These are phyloP conservation scores for Vesta saturnalis DNA, from an alignment of 2,888 invertebrate species.

Conservation along the genomic window DNA sequence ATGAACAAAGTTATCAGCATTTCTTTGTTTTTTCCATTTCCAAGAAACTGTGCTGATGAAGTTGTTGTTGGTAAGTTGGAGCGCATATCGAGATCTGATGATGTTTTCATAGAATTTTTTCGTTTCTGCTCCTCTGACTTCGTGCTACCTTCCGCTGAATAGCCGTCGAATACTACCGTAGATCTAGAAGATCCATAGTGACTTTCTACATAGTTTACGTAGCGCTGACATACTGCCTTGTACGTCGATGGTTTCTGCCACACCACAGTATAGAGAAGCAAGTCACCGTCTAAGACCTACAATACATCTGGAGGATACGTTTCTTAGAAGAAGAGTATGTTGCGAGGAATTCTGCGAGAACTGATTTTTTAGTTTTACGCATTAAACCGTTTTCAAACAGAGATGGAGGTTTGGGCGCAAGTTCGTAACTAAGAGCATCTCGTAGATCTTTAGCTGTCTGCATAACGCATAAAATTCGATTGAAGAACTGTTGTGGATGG, in stretches of 20 bases:
- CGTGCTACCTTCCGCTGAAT: not conserved
- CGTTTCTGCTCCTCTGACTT: not conserved
- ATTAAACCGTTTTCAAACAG: not conserved
- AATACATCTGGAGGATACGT: not conserved
- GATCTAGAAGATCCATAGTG: no score
- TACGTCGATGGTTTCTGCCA: not conserved
- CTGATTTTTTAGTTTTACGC: not conserved
- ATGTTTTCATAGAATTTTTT: not conserved
- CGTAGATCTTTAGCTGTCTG: no score
- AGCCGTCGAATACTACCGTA: no score
- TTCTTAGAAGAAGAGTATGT: no score
- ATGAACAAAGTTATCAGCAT: not conserved
- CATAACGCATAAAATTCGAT: not conserved
- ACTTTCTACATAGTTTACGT: no score
- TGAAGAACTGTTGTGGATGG: not conserved
- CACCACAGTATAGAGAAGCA: not conserved
- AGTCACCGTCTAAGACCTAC: not conserved
- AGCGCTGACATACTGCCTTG: no score
- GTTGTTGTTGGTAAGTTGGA: not conserved
- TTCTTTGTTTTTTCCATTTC: not conserved
- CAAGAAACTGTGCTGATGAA: not conserved
- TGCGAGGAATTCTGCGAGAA: not conserved
- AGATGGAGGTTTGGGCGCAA: not conserved
- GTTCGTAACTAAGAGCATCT: not conserved
- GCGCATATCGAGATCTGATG: not conserved